Base-by-base conservation (phyloP, 2,797 vertebrate genomes). In the Chromis chromis region DNA sequence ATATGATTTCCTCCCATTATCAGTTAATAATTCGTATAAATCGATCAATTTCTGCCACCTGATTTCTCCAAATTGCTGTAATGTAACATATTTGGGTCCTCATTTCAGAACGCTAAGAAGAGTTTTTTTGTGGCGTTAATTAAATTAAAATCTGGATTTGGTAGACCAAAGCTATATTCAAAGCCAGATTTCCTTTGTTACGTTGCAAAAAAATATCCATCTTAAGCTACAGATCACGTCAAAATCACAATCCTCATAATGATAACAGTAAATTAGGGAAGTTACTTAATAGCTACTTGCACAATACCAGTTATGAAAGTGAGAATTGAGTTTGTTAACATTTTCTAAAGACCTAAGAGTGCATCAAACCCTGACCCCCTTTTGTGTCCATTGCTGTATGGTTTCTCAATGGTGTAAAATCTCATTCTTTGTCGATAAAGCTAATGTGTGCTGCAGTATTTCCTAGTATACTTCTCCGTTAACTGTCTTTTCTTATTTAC, bases 371-470 rank as follows among this genome's bases (percentile, higher is more conserved):
- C 95, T 94, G 95, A 94, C 89, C 90, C 81, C 91, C 88, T 91
- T 91, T 93, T 94, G 82, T 92, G 87, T 95, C 91, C 92, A 93
- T 96, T 95, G 95, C 95, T 95, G 95, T 97, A 95, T 76, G 94
- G 94, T 96, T 96, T 96, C 92, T 96, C 94, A 95, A 93, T 93
- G 92, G 94, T 96, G 95, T 97, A 95, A 95, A 95, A 95, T 94
- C 95, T 95, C 94, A 95, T 97, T 96, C 93, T 96, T 96, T 96
- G 95, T 96, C 90, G 93, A 96, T 96, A 65, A 93, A 95, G 94
- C 95, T 96, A 94, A 96, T 79, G 94, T 95, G 96, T 96, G 95
- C 95, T 95, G 94, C 95, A 96, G 96, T 98, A 96, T 96, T 96
- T 96, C 95, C 95, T 95, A 88, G 94, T 96, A 95, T 94, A 94